A percentile compares a stretch with the other conserved stretches of the same genome.
Conservation (phyloP, 1,140 invertebrate genomes). For the Drosophila nigrodunni region DNA sequence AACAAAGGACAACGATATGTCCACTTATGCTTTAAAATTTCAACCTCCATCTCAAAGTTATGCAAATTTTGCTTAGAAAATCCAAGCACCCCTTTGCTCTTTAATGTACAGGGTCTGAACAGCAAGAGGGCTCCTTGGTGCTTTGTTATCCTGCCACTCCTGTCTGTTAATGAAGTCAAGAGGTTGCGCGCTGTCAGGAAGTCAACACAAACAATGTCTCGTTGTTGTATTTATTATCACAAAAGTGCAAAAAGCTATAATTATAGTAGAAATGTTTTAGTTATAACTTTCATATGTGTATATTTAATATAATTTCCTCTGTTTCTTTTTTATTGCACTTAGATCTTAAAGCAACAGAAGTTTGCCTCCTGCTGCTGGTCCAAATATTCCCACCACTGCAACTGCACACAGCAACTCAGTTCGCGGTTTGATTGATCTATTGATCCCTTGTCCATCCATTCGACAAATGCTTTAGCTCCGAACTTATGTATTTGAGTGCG, state of each 20-base stretch:
- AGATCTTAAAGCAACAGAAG: slow-evolving; percentile 20
- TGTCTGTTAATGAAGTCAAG: slow-evolving; percentile 79
- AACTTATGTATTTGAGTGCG: slow-evolving; percentile 17
- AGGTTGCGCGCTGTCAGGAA: slow-evolving; percentile 54
- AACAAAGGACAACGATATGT: no score
- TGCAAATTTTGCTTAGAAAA: no score
- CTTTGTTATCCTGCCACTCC: slow-evolving; percentile 30
- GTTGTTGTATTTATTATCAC: slow-evolving; percentile 28
- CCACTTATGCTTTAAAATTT: no score
- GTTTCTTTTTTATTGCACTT: slow-evolving; percentile 16
- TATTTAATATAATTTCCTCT: neutral
- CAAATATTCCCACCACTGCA: neutral
- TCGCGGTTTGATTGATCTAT: neutral
- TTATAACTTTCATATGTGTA: neutral
- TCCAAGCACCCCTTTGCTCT: no score
- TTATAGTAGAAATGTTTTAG: slow-evolving; percentile 3
- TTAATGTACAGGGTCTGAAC: slow-evolving; percentile 1
- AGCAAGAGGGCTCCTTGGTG: slow-evolving; percentile 40
- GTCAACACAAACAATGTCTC: slow-evolving; percentile 14
- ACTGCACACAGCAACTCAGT: slow-evolving; percentile 28
- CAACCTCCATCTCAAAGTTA: no score
- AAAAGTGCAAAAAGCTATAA: slow-evolving; percentile 31
- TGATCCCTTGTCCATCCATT: slow-evolving; percentile 34
- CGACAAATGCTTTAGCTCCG: slow-evolving; percentile 23
- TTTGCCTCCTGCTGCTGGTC: neutral